Conservation (phyloP, 2,797 vertebrate genomes). For the Rousettus madagascariensis region DNA sequence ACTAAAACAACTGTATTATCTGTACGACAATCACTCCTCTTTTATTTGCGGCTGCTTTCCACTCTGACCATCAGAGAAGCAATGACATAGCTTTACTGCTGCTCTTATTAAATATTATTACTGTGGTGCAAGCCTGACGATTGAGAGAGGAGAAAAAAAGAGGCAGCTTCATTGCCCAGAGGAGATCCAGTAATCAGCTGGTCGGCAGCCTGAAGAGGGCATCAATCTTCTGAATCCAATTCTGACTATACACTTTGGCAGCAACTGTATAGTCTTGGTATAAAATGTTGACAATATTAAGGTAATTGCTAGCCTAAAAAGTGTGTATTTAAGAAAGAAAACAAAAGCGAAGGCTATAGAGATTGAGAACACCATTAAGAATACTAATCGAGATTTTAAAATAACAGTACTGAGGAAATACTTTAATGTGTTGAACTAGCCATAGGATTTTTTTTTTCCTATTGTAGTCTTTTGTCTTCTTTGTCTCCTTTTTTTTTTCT, state of each 20-base stretch:
- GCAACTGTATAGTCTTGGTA: background rate
- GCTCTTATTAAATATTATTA: conserved; percentile 77
- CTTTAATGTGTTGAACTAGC: background rate
- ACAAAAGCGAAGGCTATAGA: background rate
- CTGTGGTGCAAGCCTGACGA: conserved; percentile 65
- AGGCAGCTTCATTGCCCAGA: conserved; percentile 74
- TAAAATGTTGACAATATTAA: conserved; percentile 48
- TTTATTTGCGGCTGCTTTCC: conserved; percentile 70
- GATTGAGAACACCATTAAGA: background rate
- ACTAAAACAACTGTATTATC: conserved; percentile 69
- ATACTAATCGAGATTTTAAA: conserved; percentile 14
- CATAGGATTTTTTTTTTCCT: background rate
- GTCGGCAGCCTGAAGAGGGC: conserved; percentile 43
- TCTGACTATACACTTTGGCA: conserved; percentile 42
- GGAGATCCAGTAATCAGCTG: conserved; percentile 75
- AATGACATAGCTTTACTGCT: conserved; percentile 72
- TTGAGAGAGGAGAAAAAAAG: conserved; percentile 64
- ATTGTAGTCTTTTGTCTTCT: background rate
- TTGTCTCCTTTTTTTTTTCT: background rate
- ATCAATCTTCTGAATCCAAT: conserved; percentile 72
- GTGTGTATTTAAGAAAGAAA: conserved; percentile 40
- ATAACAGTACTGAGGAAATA: background rate
- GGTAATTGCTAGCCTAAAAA: conserved; percentile 13
- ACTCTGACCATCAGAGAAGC: conserved; percentile 67
- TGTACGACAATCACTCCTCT: conserved; percentile 44